Conservation (phyloP, 2,797 vertebrate species). For the Apodemus agrarius region DNA sequence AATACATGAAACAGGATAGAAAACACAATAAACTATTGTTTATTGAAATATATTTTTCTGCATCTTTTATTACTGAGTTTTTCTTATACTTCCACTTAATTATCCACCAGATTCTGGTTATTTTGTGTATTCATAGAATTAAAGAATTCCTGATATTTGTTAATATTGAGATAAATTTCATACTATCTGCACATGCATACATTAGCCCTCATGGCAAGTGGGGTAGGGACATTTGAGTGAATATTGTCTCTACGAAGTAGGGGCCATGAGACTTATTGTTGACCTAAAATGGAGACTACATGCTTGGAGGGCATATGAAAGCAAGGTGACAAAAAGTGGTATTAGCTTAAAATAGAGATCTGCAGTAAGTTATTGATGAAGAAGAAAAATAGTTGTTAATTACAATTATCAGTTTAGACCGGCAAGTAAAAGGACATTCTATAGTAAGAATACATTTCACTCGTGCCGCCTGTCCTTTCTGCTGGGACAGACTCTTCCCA, state of each 20-base stretch:
- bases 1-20: background rate
- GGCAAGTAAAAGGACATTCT: background rate
- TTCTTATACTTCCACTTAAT: background rate
- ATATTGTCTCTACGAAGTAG: background rate
- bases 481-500: too few relatives aligned
- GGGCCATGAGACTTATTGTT: background rate
- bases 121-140: background rate
- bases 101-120: background rate
- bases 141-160: background rate
- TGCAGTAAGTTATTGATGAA: background rate
- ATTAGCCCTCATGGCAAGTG: background rate
- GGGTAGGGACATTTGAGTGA: background rate
- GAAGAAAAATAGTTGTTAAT: background rate
- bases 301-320: background rate
- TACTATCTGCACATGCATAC: background rate
- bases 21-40: background rate
- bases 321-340: background rate
- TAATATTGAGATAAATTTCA: background rate
- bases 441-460: background rate
- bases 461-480: too few relatives aligned
- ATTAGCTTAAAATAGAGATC: background rate
- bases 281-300: background rate
- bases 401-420: background rate
- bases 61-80: background rate
- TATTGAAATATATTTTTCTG: background rate